A percentile compares a stretch with the other conserved stretches of the same genome.
These are phyloP conservation scores for Panagrolaimus sp. DNA, from an alignment of 1,140 invertebrate genomes.

Conservation along the genomic window DNA sequence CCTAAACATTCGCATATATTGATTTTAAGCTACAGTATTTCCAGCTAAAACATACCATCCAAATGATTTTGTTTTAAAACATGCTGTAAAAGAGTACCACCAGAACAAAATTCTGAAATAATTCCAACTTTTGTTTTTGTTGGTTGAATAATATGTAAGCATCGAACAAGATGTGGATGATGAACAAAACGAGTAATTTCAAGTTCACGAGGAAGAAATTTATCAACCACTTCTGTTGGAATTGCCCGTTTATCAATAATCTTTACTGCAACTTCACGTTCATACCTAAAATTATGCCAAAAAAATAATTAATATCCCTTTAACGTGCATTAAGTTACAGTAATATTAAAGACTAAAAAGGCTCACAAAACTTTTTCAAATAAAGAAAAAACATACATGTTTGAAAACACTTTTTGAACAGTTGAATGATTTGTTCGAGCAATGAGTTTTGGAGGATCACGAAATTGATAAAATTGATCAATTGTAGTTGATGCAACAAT, in stretches of 20 bases:
- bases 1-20: neutral
- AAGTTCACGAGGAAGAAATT: conserved; percentile 26
- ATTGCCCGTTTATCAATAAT: conserved; percentile 15
- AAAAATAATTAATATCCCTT: too few relatives aligned
- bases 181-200: conserved; percentile 20
- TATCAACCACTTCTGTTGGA: conserved; percentile 20
- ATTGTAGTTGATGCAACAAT: neutral
- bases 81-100: conserved; percentile 22
- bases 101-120: conserved; percentile 19
- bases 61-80: neutral
- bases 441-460: neutral
- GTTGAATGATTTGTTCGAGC: conserved; percentile 5
- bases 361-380: too few relatives aligned
- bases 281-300: neutral
- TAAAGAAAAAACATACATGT: neutral
- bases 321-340: too few relatives aligned
- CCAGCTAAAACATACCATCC: conserved; percentile 10
- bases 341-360: too few relatives aligned
- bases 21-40: neutral
- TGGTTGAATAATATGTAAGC: conserved; percentile 11
- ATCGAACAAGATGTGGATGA: conserved; percentile 20
- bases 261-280: neutral
- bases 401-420: conserved; percentile 1
- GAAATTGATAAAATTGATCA: neutral
- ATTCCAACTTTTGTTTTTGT: conserved; percentile 20